phyloP scores from a whole-genome alignment of 2,113 vertebrate genomes.

The Cryptomyrus ogoouensis region DNA sequence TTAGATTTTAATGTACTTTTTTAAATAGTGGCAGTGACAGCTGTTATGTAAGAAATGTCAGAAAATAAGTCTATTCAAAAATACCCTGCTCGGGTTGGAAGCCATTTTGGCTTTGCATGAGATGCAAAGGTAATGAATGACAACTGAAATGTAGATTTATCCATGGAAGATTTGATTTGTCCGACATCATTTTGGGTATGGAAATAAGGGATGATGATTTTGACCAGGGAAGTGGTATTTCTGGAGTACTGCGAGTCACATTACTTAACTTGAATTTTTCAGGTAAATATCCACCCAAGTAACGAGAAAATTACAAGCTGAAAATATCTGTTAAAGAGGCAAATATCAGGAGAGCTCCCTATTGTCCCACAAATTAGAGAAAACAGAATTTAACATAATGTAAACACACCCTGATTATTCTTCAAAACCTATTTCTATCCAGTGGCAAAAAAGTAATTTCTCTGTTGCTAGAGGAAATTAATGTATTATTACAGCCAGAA shows the following conservation, averaged over 20 bases:
- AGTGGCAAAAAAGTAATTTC: background rate
- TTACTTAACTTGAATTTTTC: background rate
- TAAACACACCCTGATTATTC: background rate
- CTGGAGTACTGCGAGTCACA: background rate
- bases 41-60: background rate
- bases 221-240: background rate
- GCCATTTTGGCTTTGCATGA: background rate
- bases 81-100: background rate
- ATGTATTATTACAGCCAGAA: background rate
- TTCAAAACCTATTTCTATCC: background rate
- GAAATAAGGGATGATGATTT: background rate
- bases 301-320: background rate
- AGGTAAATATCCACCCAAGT: background rate
- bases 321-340: background rate
- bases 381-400: background rate
- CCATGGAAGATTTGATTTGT: background rate
- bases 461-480: background rate
- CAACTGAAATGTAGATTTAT: background rate
- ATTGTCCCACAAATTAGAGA: background rate
- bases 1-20: conserved; percentile 2
- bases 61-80: background rate
- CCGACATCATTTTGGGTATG: background rate
- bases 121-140: background rate
- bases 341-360: background rate
- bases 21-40: background rate